These are phyloP conservation scores for Chaitophorus viminalis DNA, from an alignment of 2,888 invertebrate genomes.

Conservation along the genomic window DNA sequence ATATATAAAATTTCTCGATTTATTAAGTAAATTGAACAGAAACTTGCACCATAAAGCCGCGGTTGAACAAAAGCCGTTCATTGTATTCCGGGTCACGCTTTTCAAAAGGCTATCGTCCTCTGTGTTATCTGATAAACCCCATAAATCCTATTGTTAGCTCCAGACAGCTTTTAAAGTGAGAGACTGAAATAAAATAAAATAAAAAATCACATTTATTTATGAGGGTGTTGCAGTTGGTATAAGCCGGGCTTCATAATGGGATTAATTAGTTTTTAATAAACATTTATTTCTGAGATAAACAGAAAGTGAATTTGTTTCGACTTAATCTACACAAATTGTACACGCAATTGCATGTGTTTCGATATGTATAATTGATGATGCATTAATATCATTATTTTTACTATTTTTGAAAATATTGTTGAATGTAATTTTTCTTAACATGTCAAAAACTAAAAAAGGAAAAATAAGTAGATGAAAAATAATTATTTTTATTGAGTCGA, in stretches of 20 bases:
- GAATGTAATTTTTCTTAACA: not conserved
- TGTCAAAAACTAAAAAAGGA: not conserved
- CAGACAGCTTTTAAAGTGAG: slow-evolving; percentile 60
- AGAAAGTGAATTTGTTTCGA: not conserved
- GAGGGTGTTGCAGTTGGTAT: not conserved
- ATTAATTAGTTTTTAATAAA: slow-evolving; percentile 42
- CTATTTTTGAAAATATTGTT: no score
- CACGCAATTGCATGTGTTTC: not conserved
- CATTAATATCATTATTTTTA: not conserved
- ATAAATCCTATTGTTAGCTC: slow-evolving; percentile 59
- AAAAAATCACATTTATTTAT: slow-evolving; percentile 29
- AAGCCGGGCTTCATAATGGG: slow-evolving; percentile 13
- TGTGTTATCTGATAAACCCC: slow-evolving; percentile 61
- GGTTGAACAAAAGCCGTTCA: slow-evolving; percentile 60
- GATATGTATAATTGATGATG: no score
- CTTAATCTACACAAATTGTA: not conserved
- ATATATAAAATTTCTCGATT: slow-evolving; percentile 39
- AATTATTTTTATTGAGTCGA: not conserved
- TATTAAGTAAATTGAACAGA: slow-evolving; percentile 61
- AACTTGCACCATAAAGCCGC: slow-evolving; percentile 59
- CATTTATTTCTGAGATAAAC: not conserved
- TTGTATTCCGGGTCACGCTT: slow-evolving; percentile 60
- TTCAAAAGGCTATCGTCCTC: slow-evolving; percentile 60
- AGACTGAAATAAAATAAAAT: slow-evolving; percentile 45
- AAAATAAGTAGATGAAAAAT: not conserved